Conservation (phyloP, 2,113 vertebrate genomes). For the Ceratotherium simum region DNA sequence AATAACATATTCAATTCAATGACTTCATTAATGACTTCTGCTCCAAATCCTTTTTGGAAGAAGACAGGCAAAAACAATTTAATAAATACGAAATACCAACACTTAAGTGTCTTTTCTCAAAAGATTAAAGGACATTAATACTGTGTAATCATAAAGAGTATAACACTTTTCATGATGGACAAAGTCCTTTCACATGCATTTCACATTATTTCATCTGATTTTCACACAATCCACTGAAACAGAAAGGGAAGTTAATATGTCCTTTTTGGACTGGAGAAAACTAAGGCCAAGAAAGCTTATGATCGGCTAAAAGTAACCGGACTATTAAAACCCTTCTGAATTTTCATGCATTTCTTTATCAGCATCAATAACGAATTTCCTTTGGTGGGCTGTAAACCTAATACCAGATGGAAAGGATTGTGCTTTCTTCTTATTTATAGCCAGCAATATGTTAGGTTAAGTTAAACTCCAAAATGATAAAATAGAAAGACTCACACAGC, state of each 20-base stretch:
- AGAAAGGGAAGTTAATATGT: neutral
- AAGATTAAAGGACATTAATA: neutral
- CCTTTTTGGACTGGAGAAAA: neutral
- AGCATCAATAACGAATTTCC: neutral
- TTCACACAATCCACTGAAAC: neutral
- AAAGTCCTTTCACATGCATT: neutral
- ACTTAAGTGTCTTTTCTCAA: neutral
- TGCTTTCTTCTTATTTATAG: neutral
- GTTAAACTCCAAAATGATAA: neutral
- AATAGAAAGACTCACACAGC: neutral
- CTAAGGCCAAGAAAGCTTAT: neutral
- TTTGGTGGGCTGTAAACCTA: neutral
- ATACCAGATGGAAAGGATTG: neutral
- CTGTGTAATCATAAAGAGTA: neutral
- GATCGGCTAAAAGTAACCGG: neutral
- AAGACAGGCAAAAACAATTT: slow-evolving; percentile 14
- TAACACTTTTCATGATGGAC: neutral
- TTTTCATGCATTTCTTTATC: neutral
- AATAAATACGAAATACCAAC: neutral
- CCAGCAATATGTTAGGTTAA: neutral
- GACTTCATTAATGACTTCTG: neutral
- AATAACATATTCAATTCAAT: neutral
- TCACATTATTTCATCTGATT: neutral
- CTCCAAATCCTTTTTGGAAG: neutral
- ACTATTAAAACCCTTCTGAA: neutral